Evolutionary conservation across 92 coral and sea anemone genomes (phyloP), one percentile per base, ranked within the genome.

Genomic region (Bergia puertoricense): DNA sequence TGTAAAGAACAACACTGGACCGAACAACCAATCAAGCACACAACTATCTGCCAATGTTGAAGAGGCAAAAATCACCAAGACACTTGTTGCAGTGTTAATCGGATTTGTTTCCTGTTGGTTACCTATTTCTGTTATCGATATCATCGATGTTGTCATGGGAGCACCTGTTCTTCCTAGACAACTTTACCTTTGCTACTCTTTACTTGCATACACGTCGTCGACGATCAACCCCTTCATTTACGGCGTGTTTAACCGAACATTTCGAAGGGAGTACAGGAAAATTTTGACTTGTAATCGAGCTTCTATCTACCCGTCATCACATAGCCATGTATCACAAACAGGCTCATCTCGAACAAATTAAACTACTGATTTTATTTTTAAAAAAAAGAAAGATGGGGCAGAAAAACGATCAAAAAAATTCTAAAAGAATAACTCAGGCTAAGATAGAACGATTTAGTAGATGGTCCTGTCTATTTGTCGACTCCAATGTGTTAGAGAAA

Each of bases 11-110:
- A 87, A 76, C 9, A 74, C 45, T 69, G 75, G 76, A 8, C 74
- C 80, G 16, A 75, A 38, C 71, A 87, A 78, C 44, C 72, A 57
- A 36, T 22, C 44, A 48, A 42, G 74, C 39, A 88, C 77, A 10
- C 88, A 82, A 15, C 86, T 94, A 23, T 89, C 92, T 51, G 93
- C 95, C 66, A 85, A 90, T 50, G 91, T 94, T 11, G 86, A 86
- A 78, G 96, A 94, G 72, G 92, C 92, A 3, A 94, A 94, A 86
- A 89, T 94, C 51, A 92, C 95, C 78, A 94, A 94, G 62, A 94
- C 93, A 2, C 81, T 94, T 36, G 92, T 89, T 1, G 93, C 86
- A n/a, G 95, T 94, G 44, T 89, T 94, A 68, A 88, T 86, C 13
- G 95, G 96, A 6, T 94, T 91, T 68, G 88, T 89, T 4, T 67